Base-by-base conservation (phyloP, 2,113 vertebrate genomes). In the Crotalus tigris region DNA sequence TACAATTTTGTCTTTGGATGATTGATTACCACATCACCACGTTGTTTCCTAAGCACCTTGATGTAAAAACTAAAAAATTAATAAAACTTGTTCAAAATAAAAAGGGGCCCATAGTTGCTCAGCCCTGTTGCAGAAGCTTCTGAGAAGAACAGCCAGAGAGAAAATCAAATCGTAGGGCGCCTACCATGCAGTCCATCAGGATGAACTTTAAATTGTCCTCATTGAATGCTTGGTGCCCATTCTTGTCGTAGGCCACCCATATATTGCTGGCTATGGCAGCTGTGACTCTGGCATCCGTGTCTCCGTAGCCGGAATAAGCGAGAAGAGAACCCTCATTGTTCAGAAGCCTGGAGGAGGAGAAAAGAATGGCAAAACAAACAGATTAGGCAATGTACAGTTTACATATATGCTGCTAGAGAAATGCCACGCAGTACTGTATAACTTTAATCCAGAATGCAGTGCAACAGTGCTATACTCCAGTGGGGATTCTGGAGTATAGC, bases 201-300 rank as follows among this genome's bases (percentile, higher is more conserved):
- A 99, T 99, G 95, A 99, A 99, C 85, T 98, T 98, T 23, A 99
- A 98, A 94, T 99, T 99, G 98, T 99, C 99, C 95, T 99, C 99
- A 0, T 99, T 99, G 95, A 99, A 99, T 0, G 99, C 99, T 91
- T 99, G 99, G 95, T 99, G 99, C 55, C 99, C 99, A 0, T 99
- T 99, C 96, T 99, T 99, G 97, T 99, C 99, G 0, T 99, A 99
- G 88, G 99, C 99, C 0, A 99, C 98, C 99, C 99, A 99, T 97
- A 99, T 99, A 97, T 99, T 99, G 97, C 99, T 99, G 91, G 99
- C 99, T 1, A 99, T 99, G 93, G 99, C 99, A 0, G 99, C 99
- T 0, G 99, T 99, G 86, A 99, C 99, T 89, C 99, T 97, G 69
- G 99, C 99, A 10, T 99, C 99, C 0, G 99, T 99, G 97, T 99